These are phyloP conservation scores for Dicrostonyx torquatus DNA, from an alignment of 2,797 vertebrate genomes.

Conservation along the genomic window DNA sequence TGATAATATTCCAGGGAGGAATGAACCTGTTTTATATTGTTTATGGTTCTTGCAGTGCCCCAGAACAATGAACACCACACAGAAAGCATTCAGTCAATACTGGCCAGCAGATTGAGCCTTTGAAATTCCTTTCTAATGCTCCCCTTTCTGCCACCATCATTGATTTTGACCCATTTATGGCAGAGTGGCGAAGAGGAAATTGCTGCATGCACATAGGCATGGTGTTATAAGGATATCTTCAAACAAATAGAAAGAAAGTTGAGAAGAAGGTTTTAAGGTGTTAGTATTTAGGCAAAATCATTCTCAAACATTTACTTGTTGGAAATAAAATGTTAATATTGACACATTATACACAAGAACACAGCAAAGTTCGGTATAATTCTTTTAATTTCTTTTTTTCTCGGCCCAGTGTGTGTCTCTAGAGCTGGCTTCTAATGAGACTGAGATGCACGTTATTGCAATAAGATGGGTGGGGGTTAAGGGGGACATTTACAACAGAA, in stretches of 20 bases:
- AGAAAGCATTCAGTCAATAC: not conserved
- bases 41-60: not conserved
- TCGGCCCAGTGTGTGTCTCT: not conserved
- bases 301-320: not conserved
- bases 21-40: not conserved
- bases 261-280: not conserved
- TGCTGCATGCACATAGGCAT: too few relatives aligned
- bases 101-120: not conserved
- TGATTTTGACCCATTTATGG: not conserved
- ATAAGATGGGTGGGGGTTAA: too few relatives aligned
- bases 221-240: not conserved
- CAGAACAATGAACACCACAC: slow-evolving; percentile 35
- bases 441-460: not conserved
- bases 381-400: not conserved
- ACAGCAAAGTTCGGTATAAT: not conserved
- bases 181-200: not conserved
- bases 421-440: not conserved
- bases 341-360: not conserved
- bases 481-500: not conserved
- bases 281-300: not conserved
- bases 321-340: not conserved
- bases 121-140: not conserved
- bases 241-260: not conserved
- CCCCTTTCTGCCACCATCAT: not conserved
- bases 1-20: not conserved